Base-by-base conservation (phyloP, 2,888 invertebrate genomes). In the Tuta absoluta region DNA sequence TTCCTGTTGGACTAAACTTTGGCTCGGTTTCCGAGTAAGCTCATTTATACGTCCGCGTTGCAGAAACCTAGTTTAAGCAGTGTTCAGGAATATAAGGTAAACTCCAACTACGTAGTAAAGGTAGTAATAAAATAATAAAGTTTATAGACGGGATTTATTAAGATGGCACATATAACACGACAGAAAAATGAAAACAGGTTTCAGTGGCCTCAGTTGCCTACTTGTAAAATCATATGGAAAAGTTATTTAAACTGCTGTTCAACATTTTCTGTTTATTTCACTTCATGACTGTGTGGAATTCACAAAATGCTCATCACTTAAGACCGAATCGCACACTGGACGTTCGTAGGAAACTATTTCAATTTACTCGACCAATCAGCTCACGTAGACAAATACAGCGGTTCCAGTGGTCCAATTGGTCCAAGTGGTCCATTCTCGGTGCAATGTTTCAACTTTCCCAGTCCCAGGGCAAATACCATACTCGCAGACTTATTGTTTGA, bases 401-500 rank as follows among this genome's bases (percentile, higher is more conserved):
- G 12, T 14, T 14, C 8, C 14, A n/a, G n/a, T n/a, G n/a, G n/a
- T n/a, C n/a, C n/a, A n/a, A n/a, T n/a, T n/a, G n/a, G n/a, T n/a
- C n/a, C n/a, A n/a, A n/a, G n/a, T n/a, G 56, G n/a, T 56, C 17
- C 56, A 24, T 56, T 53, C 23, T 24, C 24, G 17, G 56, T 56
- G 58, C 14, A 48, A 28, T 21, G 21, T 49, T 61, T 33, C 33
- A 5, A 33, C 33, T 33, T 33, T 61, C 48, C 61, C 49, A 61
- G 61, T 65, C 23, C 57, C 38, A 62, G 21, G 11, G 73, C 79
- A 81, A 82, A 83, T 82, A 84, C 78, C 77, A 81, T 79, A 73
- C 80, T 79, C 69, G 75, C 80, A 82, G 84, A 86, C 84, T 80
- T 87, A 87, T 87, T 87, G 85, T 87, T 85, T 83, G 79, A 72